Evolutionary conservation across 2,888 invertebrate species (phyloP), one percentile per base, ranked within the genome.

Genomic region (Psococerastis gibbosa): DNA sequence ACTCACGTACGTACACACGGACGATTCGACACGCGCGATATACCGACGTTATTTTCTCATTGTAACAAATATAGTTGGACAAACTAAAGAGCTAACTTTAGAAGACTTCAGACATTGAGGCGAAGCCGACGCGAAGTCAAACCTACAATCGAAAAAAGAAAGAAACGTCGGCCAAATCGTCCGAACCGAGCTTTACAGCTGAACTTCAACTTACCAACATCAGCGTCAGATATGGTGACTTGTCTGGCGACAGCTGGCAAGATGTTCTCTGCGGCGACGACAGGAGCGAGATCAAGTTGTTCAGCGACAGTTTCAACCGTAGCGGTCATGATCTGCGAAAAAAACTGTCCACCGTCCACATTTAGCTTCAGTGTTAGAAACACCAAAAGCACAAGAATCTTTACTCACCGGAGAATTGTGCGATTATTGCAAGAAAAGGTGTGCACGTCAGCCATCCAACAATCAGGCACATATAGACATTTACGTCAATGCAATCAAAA

Each of bases 261-360:
- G 34, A 75, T 71, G 55, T 70, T 69, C 48, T 67, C 83, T 2
- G 77, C 68, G 41, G 91, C 87, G 56, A 91, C 73, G 33, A 84
- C 78, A 33, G 83, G 80, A 33, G 85, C 83, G 57, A 89, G 71
- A 61, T 92, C 92, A 56, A 91, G 67, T 61, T 88, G 82, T 60
- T 88, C 88, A 47, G 83, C 81, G 50, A 89, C 87, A 31, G 88
- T 89, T 68, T 89, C 87, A 55, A 89, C 88, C n/a, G 88, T 88
- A 18, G 89, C 89, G 52, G 89, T 88, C 82, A 88, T 84, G 57
- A 88, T 87, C 85, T 87, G 69, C 58, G 64, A 63, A 56, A 57
- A 57, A 57, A 58, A 58, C 57, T 51, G 55, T n/a, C 57, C 57
- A 56, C 55, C 56, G 55, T 56, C 56, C 52, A 54, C 53, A 52